A percentile compares a stretch with the other conserved stretches of the same genome.
phyloP scores from a whole-genome alignment of 2,113 vertebrate genomes.

The Calyptomena viridis region DNA sequence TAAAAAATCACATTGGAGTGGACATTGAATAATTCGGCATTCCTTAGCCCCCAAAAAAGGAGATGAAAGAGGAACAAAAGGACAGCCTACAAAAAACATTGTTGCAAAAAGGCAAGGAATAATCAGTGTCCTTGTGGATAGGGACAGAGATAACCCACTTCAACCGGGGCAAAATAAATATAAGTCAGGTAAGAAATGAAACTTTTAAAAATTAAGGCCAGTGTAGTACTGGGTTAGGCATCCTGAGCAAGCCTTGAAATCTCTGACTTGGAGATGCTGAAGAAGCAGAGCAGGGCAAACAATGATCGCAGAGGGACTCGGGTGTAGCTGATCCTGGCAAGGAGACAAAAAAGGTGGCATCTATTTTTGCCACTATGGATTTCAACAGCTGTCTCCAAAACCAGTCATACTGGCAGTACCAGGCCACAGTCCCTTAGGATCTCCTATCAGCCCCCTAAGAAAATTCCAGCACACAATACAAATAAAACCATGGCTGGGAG shows the following conservation, averaged over 20 bases:
- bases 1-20: neutral
- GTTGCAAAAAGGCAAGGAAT: conserved; percentile 6
- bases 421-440: neutral
- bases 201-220: neutral
- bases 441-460: neutral
- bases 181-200: neutral
- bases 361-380: neutral
- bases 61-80: conserved; percentile 31
- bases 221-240: neutral
- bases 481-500: neutral
- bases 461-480: neutral
- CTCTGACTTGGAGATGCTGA: neutral
- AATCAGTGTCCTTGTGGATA: neutral
- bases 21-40: conserved; percentile 3
- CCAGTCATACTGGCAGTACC: neutral
- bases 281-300: neutral
- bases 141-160: neutral
- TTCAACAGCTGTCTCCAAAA: neutral
- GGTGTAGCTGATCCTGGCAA: neutral
- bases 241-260: neutral
- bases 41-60: neutral
- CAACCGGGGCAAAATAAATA: neutral
- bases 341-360: neutral
- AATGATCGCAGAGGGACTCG: neutral
- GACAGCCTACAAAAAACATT: neutral